Evolutionary conservation across 2,797 vertebrate species (phyloP).

Genomic region (Darevskia mixta): DNA sequence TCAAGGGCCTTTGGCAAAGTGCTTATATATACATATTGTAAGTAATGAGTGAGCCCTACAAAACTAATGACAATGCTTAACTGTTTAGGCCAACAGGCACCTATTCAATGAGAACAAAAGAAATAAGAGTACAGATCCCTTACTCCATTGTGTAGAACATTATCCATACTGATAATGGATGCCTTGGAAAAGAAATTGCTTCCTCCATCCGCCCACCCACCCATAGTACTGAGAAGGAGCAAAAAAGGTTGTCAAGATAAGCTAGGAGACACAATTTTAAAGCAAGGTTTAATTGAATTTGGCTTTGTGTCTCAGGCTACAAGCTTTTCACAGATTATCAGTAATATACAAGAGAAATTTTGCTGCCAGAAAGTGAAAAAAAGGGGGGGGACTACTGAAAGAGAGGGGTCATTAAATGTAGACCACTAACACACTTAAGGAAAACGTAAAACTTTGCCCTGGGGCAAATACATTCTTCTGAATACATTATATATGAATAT

Average conservation of each 20-base stretch:
- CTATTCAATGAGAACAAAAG: not conserved
- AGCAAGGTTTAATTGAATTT: not conserved
- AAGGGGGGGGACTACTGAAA: too few species aligned
- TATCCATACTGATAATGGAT: not conserved
- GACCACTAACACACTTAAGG: not conserved
- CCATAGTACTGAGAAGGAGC: constrained; percentile 12
- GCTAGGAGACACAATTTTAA: not conserved
- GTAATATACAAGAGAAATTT: not conserved
- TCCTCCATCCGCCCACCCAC: not conserved
- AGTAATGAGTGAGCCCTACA: not conserved
- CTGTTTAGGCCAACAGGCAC: not conserved
- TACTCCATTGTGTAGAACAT: not conserved
- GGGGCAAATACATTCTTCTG: not conserved
- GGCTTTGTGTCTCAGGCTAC: not conserved
- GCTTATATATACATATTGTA: not conserved
- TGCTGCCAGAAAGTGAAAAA: not conserved
- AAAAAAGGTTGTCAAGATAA: not conserved
- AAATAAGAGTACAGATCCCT: not conserved
- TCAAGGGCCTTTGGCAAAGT: not conserved
- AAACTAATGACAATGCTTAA: not conserved
- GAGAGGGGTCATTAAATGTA: not conserved
- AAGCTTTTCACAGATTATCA: not conserved
- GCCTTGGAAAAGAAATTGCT: not conserved
- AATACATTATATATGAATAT: not conserved
- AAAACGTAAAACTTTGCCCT: not conserved